Evolutionary conservation across 2,797 vertebrate genomes (phyloP), one percentile per base, ranked within the genome.

Genomic region (Microtus agrestis): DNA sequence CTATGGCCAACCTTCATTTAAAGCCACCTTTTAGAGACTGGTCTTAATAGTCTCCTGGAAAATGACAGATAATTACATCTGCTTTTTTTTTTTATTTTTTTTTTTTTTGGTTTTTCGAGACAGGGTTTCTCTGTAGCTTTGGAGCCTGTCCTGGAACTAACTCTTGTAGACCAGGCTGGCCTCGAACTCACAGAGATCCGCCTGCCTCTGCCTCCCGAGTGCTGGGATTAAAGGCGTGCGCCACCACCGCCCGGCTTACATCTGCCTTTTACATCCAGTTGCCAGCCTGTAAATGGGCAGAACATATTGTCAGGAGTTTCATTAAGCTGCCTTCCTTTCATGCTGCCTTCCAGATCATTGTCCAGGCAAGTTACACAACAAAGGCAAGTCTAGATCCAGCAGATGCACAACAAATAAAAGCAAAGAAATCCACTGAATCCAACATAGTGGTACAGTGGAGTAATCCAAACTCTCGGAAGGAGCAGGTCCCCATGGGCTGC

Each of bases 291-390:
- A 89, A 92, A 96, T 86, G 74, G 23, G 31, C 37, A 92, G 56
- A 19, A 79, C 12, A 89, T 27, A 61, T 91, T 91, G 93, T 94
- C 43, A 88, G 65, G 89, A 93, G 61, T 69, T 40, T 82, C 43
- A 91, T 27, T 84, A 34, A 67, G 80, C n/a, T 61, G 77, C 80
- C 29, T 95, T 67, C 29, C 48, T 79, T 73, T 34, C 51, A 4
- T 88, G 54, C 54, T 73, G 29, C 6, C 87, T 94, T 23, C 77
- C 59, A 85, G 63, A 85, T 48, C 29, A 48, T 63, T 82, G 80
- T 63, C 80, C 80, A 43, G 81, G 37, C 81, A 85, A 65, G 81
- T 34, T 85, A 85, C 63, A 46, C 34, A 67, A 23, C 27, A 65
- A 84, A 63, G 56, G 14, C 9, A 82, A 84, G 81, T 43, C 81